Evolutionary conservation across 2,113 vertebrate genomes (phyloP).

Genomic region (Otus sunia): DNA sequence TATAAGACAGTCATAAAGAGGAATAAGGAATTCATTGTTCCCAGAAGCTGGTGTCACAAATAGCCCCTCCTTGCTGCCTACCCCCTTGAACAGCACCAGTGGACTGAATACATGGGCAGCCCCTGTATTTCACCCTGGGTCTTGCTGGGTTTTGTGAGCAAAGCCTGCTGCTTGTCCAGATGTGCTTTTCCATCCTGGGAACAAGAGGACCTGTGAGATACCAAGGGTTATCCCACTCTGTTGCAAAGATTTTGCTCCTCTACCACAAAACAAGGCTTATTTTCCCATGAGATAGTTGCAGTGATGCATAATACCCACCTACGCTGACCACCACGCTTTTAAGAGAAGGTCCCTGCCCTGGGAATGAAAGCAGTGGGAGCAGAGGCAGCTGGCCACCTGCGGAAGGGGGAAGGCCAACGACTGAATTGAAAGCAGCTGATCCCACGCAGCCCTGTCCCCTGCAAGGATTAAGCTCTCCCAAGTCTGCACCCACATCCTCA

Average conservation of each 20-base stretch:
- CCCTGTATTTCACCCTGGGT: accelerated
- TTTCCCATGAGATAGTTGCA: not conserved
- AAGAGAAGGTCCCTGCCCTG: not conserved
- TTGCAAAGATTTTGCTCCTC: not conserved
- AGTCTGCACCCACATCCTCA: not conserved
- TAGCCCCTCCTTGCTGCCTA: not conserved
- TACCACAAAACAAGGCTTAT: not conserved
- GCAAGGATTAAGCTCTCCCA: not conserved
- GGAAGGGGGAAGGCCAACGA: not conserved
- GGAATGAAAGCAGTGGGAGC: not conserved
- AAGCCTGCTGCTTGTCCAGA: not conserved
- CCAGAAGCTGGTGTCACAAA: not conserved
- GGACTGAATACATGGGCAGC: accelerated
- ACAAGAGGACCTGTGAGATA: not conserved
- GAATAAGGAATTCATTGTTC: not conserved
- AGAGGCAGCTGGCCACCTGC: not conserved
- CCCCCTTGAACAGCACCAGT: not conserved
- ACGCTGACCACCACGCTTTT: accelerated
- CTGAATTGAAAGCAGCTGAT: not conserved
- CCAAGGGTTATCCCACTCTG: not conserved
- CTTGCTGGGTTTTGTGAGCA: no score
- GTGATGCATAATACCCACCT: accelerated
- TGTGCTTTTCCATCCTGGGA: not conserved
- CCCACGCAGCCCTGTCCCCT: accelerated
- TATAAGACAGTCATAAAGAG: not conserved